Conservation (phyloP, 2,797 vertebrate species). For the Aplochiton taeniatus region DNA sequence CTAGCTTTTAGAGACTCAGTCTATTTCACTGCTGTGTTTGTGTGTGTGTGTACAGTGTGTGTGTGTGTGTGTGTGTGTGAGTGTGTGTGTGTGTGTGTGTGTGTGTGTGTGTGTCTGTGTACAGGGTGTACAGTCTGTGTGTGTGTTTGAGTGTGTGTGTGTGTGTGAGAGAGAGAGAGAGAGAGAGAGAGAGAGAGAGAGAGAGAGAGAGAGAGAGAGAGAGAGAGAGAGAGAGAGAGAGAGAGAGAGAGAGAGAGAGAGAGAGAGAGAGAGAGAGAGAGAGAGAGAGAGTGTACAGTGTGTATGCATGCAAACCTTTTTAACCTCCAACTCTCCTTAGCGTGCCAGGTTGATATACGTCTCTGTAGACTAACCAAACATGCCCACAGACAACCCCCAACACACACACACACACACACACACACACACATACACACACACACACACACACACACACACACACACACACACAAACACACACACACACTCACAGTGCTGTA, state of each 20-base stretch:
- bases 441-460: neutral
- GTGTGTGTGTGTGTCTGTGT: constrained; percentile 3
- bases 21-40: too few relatives aligned
- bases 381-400: constrained; percentile 1
- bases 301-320: neutral
- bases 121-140: neutral
- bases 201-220: neutral
- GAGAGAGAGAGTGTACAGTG: neutral
- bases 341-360: neutral
- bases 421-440: neutral
- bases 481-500: too few relatives aligned
- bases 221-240: neutral
- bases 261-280: too few relatives aligned
- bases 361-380: neutral
- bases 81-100: constrained; percentile 6
- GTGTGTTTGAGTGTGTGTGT: constrained; percentile 9
- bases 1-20: too few relatives aligned
- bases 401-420: constrained; percentile 9
- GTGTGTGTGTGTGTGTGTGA: too few relatives aligned
- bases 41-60: too few relatives aligned
- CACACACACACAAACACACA: neutral
- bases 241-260: neutral
- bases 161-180: neutral
- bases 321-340: too few relatives aligned
- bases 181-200: too few relatives aligned